Base-by-base conservation (phyloP, 2,113 vertebrate species). In the Cisticola juncidis region DNA sequence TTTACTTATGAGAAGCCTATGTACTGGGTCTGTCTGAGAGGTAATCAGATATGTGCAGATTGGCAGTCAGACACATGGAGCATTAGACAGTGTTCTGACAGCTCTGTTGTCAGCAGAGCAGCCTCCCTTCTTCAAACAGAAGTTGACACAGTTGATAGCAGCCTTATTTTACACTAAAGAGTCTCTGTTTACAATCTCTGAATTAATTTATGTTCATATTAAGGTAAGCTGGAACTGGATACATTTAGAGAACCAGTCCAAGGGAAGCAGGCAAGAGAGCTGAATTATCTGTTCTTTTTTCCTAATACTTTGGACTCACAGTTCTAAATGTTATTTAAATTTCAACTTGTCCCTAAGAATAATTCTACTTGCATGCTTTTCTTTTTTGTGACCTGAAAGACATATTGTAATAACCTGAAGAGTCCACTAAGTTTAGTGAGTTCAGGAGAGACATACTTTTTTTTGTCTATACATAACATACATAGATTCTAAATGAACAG, bases 221-320 rank as follows among this genome's bases (percentile, higher is more conserved):
- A 82, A 76, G 31, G 42, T 54, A 54, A 81, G 1, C 1, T 66
- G 42, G 26, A 79, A 54, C 15, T 31, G 48, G 66, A 35, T 64
- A 65, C 22, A 58, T 51, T 45, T 82, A 80, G 38, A 86, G 18
- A 78, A 90, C 8, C 21, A 44, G 36, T 35, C 51, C 22, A 61
- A 86, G n/a, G 85, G 31, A 82, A 81, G 22, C 5, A 62, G 74
- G 38, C 17, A 66, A 47, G 44, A 64, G 31, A 68, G 31, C 2
- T 33, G 20, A 86, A 80, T 62, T 62, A 44, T 26, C 8, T 51
- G 54, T 44, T 74, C 18, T 9, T 68, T 50, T 86, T 54, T 19
- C 22, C 20, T 83, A 62, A 80, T n/a, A 64, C 38, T 62, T 62
- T 3, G 38, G 7, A 20, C 12, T 36, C 0, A 0, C 2, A 53